These are phyloP conservation scores for Epinephelus awoara DNA, from an alignment of 2,797 vertebrate genomes.

Conservation along the genomic window DNA sequence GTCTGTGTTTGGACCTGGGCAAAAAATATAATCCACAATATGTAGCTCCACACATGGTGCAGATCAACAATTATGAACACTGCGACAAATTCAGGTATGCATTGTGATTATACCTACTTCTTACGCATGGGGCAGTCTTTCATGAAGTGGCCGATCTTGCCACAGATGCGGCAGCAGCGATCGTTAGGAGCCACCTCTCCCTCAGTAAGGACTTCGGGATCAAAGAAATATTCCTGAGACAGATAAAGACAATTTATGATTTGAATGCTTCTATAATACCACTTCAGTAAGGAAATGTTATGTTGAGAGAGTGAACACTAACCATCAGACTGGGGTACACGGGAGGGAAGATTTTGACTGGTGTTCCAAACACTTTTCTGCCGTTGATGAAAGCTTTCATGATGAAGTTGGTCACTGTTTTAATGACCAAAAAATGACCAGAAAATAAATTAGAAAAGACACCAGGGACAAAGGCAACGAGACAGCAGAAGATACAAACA, in stretches of 20 bases:
- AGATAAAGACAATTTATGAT: slow-evolving; percentile 4
- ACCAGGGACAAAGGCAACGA: background rate
- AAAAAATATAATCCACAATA: background rate
- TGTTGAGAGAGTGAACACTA: slow-evolving; percentile 55
- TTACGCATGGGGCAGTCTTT: slow-evolving; percentile 95
- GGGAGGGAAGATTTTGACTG: slow-evolving; percentile 88
- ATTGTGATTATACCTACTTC: slow-evolving; percentile 85
- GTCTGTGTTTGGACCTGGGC: slow-evolving; percentile 85
- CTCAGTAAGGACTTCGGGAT: slow-evolving; percentile 94
- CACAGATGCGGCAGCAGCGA: slow-evolving; percentile 96
- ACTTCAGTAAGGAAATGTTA: background rate
- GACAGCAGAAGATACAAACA: background rate
- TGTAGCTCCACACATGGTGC: background rate
- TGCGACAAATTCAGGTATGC: background rate
- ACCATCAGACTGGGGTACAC: slow-evolving; percentile 92
- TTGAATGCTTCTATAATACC: background rate
- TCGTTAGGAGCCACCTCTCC: slow-evolving; percentile 96
- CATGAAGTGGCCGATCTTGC: slow-evolving; percentile 98
- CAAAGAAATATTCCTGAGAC: slow-evolving; percentile 95
- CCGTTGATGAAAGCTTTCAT: slow-evolving; percentile 99
- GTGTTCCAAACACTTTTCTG: slow-evolving; percentile 92
- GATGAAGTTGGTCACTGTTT: slow-evolving; percentile 97
- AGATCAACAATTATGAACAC: background rate
- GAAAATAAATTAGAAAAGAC: background rate
- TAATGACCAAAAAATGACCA: background rate